Evolutionary conservation across 2,797 vertebrate genomes (phyloP), one percentile per base, ranked within the genome.

Genomic region (Garrulus glandarius): DNA sequence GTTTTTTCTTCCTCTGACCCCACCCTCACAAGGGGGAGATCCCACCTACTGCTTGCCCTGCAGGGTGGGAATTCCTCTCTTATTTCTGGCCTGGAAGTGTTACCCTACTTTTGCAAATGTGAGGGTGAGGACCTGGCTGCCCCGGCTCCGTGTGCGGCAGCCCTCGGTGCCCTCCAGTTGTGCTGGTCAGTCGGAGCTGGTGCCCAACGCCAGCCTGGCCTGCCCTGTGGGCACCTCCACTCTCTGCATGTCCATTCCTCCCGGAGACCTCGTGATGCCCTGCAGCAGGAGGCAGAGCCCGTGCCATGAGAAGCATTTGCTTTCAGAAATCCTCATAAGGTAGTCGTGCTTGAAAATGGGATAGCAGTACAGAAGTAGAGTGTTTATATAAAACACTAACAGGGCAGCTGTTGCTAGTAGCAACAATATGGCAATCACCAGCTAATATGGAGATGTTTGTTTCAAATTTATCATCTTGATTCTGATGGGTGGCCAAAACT

Each of bases 401-500:
- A 39, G 8, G 2, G 30, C 49, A 63, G 91, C 72, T 50, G 83
- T 96, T 94, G 83, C 82, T 92, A 78, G 49, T 53, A 75, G 76
- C 86, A 92, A 93, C 92, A 84, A 72, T 53, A 94, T 72, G 75
- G 65, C 96, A 94, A 95, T 91, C 60, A 92, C 92, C 78, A 94
- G 95, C 96, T 96, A 69, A 87, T 94, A 84, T 87, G 83, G 94
- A 87, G 82, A 94, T 96, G 90, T 89, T 96, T 96, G 88, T 93
- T 97, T 97, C 50, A 1, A 91, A 93, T 93, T 96, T 96, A 88
- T 96, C 93, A 83, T 95, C 87, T 85, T 93, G 79, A 95, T 92
- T 91, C 91, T 96, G 91, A 96, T 75, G 71, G 60, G 92, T 43
- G 41, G 84, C 84, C 87, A 96, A 91, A 95, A 70, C 59, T 63